Evolutionary conservation across 2,888 invertebrate genomes (phyloP).

Genomic region (Dasypogon diadema): DNA sequence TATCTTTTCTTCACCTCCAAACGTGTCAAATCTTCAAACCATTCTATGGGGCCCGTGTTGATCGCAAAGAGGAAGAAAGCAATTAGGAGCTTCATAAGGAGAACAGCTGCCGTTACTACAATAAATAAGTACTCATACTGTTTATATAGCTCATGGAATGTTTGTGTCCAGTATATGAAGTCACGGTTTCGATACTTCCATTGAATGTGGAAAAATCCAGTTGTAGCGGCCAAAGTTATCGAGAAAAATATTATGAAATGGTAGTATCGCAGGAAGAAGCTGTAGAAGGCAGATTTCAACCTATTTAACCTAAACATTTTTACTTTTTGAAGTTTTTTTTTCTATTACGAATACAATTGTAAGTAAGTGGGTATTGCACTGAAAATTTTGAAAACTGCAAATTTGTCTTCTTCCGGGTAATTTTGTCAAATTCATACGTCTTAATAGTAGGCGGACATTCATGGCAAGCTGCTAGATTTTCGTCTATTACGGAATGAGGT

Average conservation of each 20-base stretch:
- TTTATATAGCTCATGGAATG: background rate
- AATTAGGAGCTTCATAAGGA: constrained; percentile 60
- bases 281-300: background rate
- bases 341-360: background rate
- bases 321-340: constrained; percentile 9
- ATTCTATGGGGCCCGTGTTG: constrained; percentile 59
- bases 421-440: no score
- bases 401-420: background rate
- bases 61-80: constrained; percentile 58
- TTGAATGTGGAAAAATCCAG: constrained; percentile 25
- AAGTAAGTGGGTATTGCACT: background rate
- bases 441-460: no score
- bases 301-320: constrained; percentile 9
- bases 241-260: constrained; percentile 17
- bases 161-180: constrained; percentile 14
- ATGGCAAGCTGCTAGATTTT: no score
- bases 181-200: constrained; percentile 1
- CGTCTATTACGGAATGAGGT: no score
- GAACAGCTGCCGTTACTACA: constrained; percentile 39
- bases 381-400: constrained; percentile 5
- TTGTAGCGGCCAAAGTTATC: constrained; percentile 1
- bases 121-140: constrained; percentile 20
- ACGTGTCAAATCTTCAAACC: constrained; percentile 59
- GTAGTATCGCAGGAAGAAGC: constrained; percentile 7
- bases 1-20: constrained; percentile 66